Evolutionary conservation across 2,888 invertebrate species (phyloP).

Genomic region (Spicauda simplicius): DNA sequence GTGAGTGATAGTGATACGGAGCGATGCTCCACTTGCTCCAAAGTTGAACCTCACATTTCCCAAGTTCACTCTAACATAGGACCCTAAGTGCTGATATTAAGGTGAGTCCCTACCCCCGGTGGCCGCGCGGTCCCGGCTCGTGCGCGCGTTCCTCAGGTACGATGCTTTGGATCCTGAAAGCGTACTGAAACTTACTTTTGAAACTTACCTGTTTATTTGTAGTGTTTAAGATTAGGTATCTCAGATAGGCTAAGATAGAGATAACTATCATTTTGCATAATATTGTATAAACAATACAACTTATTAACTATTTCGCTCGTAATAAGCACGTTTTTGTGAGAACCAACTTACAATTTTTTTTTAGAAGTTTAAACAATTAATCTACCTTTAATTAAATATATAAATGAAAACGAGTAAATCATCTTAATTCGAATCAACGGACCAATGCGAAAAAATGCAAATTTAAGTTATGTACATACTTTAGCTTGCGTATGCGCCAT

Average conservation of each 20-base stretch:
- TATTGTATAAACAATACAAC: constrained; percentile 12
- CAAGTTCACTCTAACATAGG: constrained; percentile 32
- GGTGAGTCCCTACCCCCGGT: constrained; percentile 32
- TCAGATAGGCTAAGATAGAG: constrained; percentile 32
- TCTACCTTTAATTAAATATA: too few relatives aligned
- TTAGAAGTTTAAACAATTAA: too few relatives aligned
- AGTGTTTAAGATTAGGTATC: constrained; percentile 31
- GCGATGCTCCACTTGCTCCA: constrained; percentile 44
- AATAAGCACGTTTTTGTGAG: too few relatives aligned
- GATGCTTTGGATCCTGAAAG: background rate
- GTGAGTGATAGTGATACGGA: constrained; percentile 50
- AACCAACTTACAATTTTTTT: too few relatives aligned
- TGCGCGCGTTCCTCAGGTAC: background rate
- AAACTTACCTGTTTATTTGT: constrained; percentile 26
- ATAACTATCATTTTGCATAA: constrained; percentile 33
- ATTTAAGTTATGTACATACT: too few relatives aligned
- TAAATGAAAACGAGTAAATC: too few relatives aligned
- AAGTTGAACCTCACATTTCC: constrained; percentile 29
- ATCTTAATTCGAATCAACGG: too few relatives aligned
- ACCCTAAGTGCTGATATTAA: constrained; percentile 10
- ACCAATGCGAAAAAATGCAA: too few relatives aligned
- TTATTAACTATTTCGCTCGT: background rate
- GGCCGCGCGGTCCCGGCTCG: background rate
- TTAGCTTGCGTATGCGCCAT: too few relatives aligned
- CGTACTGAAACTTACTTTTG: constrained; percentile 1